A percentile compares a stretch with the other conserved stretches of the same genome.
Evolutionary conservation across 2,888 invertebrate genomes (phyloP).

Genomic region (Nephrotoma guestfalica): DNA sequence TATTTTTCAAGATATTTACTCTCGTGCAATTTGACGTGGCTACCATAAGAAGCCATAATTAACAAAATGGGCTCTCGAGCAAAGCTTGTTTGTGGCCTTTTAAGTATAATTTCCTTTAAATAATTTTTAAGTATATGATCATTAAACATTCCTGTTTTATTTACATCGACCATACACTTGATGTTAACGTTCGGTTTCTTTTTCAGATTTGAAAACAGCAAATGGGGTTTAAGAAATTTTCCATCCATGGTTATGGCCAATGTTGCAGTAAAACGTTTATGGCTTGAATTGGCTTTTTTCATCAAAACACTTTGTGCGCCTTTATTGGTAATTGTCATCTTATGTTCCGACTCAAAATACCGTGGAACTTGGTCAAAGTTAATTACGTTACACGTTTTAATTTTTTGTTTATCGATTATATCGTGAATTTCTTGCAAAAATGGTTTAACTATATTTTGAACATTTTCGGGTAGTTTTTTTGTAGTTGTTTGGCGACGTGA

Average conservation of each 20-base stretch:
- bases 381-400: conserved; percentile 3
- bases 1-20: conserved; percentile 5
- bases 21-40: not conserved
- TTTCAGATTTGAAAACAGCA: conserved; percentile 3
- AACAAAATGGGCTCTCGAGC: not conserved
- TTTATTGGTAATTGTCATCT: conserved; percentile 3
- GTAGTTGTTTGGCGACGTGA: conserved; percentile 3
- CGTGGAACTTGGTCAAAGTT: conserved; percentile 5
- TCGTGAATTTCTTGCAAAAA: not conserved
- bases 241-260: conserved; percentile 2
- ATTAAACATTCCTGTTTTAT: conserved; percentile 3
- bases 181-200: not conserved
- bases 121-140: not conserved
- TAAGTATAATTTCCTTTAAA: conserved; percentile 1
- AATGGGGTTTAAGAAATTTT: conserved; percentile 4
- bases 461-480: conserved; percentile 1
- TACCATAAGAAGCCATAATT: not conserved
- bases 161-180: not conserved
- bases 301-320: not conserved
- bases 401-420: conserved; percentile 1
- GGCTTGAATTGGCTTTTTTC: not conserved
- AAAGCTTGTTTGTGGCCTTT: not conserved
- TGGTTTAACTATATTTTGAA: not conserved
- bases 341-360: conserved; percentile 3
- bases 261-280: conserved; percentile 1